Evolutionary conservation across 2,113 vertebrate species (phyloP), one percentile per base, ranked within the genome.

Genomic region (Hucho hucho): DNA sequence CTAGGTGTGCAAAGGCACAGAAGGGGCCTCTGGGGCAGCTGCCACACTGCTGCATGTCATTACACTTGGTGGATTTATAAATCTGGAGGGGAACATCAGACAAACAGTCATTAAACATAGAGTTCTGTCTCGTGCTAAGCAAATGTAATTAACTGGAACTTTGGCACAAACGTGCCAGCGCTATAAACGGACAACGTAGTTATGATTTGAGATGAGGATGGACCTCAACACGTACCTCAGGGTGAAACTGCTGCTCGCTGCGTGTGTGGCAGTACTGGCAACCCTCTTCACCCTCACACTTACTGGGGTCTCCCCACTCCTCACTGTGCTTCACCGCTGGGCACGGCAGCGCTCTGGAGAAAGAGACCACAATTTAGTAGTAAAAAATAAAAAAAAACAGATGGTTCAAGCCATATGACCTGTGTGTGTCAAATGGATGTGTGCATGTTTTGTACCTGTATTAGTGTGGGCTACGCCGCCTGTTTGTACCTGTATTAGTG

Each of bases 21-120:
- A 99, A 99, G n/a, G 97, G 97, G 83, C 97, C 97, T 86, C 97
- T 92, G 77, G 97, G 97, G 86, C 97, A 99, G 94, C 95, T 97
- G 86, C 97, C 97, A 73, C 95, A 94, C 92, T 99, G 97, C 88
- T 98, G 97, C 95, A 99, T 98, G 80, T 99, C 97, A 63, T 99
- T 99, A 90, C 97, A 99, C 92, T 98, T 98, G 68, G 96, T 98
- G 81, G 97, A 98, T 85, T 97, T 97, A 88, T 98, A 99, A 88
- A 98, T 99, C 97, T 99, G 89, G 37, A 72, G 72, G 37, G 25
- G 25, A 59, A 46, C n/a, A 77, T 13, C 13, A 18, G 49, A 53
- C 49, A 53, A 43, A 43, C 37, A 43, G 7, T 43, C 37, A 43
- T 11, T 43, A 14, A 53, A 53, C 49, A 53, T 5, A 53, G 13